Base-by-base conservation (phyloP, 2,888 invertebrate species). In the Stratiomys singularior region DNA sequence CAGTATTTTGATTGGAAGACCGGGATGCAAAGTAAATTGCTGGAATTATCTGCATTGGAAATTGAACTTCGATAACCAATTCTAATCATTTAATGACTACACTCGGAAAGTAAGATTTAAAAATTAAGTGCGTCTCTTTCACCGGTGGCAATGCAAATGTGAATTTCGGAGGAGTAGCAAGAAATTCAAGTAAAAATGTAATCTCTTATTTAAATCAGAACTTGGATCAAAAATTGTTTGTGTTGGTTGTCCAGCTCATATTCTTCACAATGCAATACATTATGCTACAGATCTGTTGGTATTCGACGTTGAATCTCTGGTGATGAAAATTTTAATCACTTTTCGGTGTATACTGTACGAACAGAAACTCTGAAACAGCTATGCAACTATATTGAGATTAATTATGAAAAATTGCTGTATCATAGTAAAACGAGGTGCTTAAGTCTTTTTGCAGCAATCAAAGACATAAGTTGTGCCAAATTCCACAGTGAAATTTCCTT, bases 31-130 rank as follows among this genome's bases (percentile, higher is more conserved):
- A 52, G 52, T 52, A 52, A 52, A 52, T 52, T 52, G 52, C 52
- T 52, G 52, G 4, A 52, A 52, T 52, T 52, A 52, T 52, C 18
- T 52, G 52, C 52, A 52, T 52, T 52, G 52, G 52, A 52, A 52
- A 52, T 9, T 52, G 52, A 52, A 52, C 52, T 52, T 52, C 52
- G 52, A 52, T 18, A n/a, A 52, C 4, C 52, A n/a, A 9, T 52
- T 5, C 52, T 18, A 52, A 52, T 52, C 18, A 52, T 52, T 18
- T 52, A 52, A 5, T 52, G 18, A 52, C 4, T 13, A 52, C 52
- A 9, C 52, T 52, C 18, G 52, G 15, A 52, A 52, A 52, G 15
- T 52, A 52, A 13, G 15, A 52, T 52, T 44, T 52, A 52, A 52
- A 52, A 18, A 18, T 9, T 9, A 52, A 52, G 15, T 9, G 15